Base-by-base conservation (phyloP, 2,797 vertebrate genomes). In the Propithecus perrieri region DNA sequence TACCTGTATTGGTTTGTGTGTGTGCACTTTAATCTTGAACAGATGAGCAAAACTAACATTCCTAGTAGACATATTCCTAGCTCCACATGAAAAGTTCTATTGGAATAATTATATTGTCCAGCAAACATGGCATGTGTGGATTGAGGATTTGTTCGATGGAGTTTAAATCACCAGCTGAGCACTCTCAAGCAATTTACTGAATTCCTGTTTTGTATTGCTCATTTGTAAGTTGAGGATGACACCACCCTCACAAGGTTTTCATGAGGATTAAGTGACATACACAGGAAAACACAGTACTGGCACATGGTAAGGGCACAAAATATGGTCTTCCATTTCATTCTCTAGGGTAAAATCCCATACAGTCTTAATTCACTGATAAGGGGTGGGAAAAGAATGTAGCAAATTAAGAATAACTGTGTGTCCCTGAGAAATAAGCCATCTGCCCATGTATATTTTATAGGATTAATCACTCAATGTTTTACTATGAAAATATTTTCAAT, bases 11-110 rank as follows among this genome's bases (percentile, higher is more conserved):
- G 41, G 24, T 63, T 63, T 84, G 50, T 33, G 1, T 17, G 71
- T 89, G 22, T 85, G 33, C 72, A 7, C 38, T 91, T 92, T 78
- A 67, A 61, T 91, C 33, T 83, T 91, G 28, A 94, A 48, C 85
- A 75, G 83, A 59, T 59, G 4, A 89, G 30, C 6, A 89, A 69
- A 55, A 81, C 79, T 75, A 63, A 89, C 91, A 71, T 81, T 85
- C 22, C 14, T 48, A 48, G 22, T 53, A 84, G 18, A 74, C 0
- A 5, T 65, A 59, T 43, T 57, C 26, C 24, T 80, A 28, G n/a
- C 38, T 87, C 8, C 5, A 33, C 33, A 71, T 28, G 55, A 75
- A 55, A 87, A 80, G 26, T 63, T 33, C 35, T 43, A 28, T 75
- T 38, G 20, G 15, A 8, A 28, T 15, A 14, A 76, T 53, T 46